Evolutionary conservation across 2,888 invertebrate genomes (phyloP).

Genomic region (Zootermopsis nevadensis): DNA sequence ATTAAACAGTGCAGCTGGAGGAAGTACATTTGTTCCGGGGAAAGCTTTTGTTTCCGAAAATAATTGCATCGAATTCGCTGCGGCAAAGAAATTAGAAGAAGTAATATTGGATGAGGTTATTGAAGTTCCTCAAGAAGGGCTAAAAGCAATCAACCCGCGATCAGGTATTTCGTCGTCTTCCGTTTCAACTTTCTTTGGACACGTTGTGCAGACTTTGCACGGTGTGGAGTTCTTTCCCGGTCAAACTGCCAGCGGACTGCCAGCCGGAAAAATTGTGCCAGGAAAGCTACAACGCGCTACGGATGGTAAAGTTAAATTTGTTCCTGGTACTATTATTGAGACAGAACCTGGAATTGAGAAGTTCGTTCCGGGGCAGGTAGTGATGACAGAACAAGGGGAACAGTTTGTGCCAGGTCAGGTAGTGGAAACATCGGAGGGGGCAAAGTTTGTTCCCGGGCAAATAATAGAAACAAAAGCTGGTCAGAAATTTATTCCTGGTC

Average conservation of each 20-base stretch:
- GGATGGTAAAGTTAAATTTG: slow-evolving; percentile 73
- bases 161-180: slow-evolving; percentile 67
- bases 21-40: slow-evolving; percentile 72
- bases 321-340: slow-evolving; percentile 76
- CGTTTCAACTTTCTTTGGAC: slow-evolving; percentile 68
- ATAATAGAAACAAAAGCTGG: slow-evolving; percentile 77
- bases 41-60: slow-evolving; percentile 65
- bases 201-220: slow-evolving; percentile 73
- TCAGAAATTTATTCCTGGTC: slow-evolving; percentile 76
- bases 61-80: slow-evolving; percentile 65
- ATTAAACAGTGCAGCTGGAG: slow-evolving; percentile 69
- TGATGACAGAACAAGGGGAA: slow-evolving; percentile 75
- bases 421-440: slow-evolving; percentile 74
- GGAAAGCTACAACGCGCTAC: slow-evolving; percentile 71
- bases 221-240: slow-evolving; percentile 77
- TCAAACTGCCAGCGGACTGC: slow-evolving; percentile 62
- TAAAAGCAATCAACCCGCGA: slow-evolving; percentile 69
- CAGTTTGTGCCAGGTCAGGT: slow-evolving; percentile 80
- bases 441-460: slow-evolving; percentile 83
- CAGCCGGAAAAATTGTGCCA: slow-evolving; percentile 72
- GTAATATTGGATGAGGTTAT: slow-evolving; percentile 68
- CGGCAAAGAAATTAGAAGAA: slow-evolving; percentile 70
- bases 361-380: slow-evolving; percentile 77
- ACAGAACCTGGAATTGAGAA: slow-evolving; percentile 69
- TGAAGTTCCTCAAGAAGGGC: slow-evolving; percentile 61